Conservation (phyloP, 64 coral and sea anemone species). For the Porites australiensis region DNA sequence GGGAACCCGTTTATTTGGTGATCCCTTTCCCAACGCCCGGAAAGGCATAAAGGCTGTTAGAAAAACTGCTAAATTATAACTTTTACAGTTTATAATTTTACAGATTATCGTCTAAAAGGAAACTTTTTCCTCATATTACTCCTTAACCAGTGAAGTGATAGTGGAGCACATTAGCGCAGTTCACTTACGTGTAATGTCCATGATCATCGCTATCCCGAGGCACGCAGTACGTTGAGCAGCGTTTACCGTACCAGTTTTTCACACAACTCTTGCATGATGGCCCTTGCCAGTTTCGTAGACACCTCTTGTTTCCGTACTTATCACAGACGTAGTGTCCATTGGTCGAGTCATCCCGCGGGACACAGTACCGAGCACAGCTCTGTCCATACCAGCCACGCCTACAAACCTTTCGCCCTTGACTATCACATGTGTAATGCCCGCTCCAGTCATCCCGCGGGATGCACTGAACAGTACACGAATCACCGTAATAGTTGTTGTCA, state of each 20-base stretch:
- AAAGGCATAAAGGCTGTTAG: too few species aligned
- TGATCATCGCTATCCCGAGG: not conserved
- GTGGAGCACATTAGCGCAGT: too few species aligned
- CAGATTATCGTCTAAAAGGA: too few species aligned
- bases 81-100: too few species aligned
- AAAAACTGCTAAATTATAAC: too few species aligned
- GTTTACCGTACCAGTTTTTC: constrained; percentile 32
- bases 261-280: constrained; percentile 35
- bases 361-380: constrained; percentile 70
- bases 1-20: too few species aligned
- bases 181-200: constrained; percentile 63
- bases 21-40: too few species aligned
- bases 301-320: constrained; percentile 39
- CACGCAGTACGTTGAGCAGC: constrained; percentile 37
- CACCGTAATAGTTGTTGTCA: constrained; percentile 59
- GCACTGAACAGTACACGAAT: constrained; percentile 39
- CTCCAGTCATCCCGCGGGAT: constrained; percentile 54
- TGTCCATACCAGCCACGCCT: constrained; percentile 49
- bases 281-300: constrained; percentile 49
- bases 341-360: constrained; percentile 52
- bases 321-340: constrained; percentile 69
- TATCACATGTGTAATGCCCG: constrained; percentile 73
- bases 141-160: too few species aligned
- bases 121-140: too few species aligned
- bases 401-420: constrained; percentile 40